Evolutionary conservation across 2,888 invertebrate genomes (phyloP).

Genomic region (Limnephilus lunatus): DNA sequence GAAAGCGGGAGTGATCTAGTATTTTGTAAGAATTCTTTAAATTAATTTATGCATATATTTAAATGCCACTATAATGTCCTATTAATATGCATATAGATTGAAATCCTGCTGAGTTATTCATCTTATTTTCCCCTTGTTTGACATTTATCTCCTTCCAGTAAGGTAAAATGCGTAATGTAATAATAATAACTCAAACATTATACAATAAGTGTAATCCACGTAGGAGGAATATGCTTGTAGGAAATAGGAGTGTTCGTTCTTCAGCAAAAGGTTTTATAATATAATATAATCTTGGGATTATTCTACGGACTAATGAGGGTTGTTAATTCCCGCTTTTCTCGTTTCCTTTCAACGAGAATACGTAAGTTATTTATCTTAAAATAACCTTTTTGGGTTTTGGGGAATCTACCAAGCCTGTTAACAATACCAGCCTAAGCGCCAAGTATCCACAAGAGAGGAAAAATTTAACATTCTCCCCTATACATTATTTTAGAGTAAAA

Average conservation of each 20-base stretch:
- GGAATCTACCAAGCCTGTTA: background rate
- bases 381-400: background rate
- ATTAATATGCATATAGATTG: background rate
- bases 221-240: background rate
- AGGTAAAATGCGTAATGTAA: background rate
- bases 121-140: background rate
- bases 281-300: background rate
- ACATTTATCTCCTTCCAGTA: background rate
- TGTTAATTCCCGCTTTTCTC: background rate
- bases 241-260: background rate
- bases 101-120: background rate
- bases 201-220: background rate
- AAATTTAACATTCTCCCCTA: no score
- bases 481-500: no score
- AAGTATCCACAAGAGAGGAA: no score
- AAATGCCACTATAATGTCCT: background rate
- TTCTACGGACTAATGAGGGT: background rate
- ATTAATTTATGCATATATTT: no score
- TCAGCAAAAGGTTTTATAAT: background rate
- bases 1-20: no score
- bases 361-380: background rate
- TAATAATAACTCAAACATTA: background rate
- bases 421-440: background rate
- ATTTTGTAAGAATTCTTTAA: no score
- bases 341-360: background rate